A percentile compares a stretch with the other conserved stretches of the same genome.
phyloP scores from a whole-genome alignment of 2,113 vertebrate genomes.

The Gavia stellata region DNA sequence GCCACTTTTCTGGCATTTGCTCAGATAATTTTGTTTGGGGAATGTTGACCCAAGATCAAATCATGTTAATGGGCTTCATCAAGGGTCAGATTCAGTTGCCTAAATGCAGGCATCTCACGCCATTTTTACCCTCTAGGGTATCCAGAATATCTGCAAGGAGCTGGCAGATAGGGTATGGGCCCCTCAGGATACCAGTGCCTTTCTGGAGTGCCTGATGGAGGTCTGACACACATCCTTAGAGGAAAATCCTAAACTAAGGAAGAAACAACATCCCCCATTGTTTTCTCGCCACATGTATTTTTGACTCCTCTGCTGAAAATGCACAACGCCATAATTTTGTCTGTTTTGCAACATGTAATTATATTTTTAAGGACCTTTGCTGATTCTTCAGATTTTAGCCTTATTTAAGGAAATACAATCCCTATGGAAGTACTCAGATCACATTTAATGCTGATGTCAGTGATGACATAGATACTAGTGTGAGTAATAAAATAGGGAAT shows the following conservation, averaged over 20 bases:
- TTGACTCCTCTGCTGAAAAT: background rate
- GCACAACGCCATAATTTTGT: background rate
- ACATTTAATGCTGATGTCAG: background rate
- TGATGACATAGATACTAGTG: background rate
- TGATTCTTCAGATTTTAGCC: background rate
- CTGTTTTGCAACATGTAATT: background rate
- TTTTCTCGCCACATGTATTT: background rate
- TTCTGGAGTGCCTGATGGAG: constrained; percentile 4
- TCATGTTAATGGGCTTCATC: background rate
- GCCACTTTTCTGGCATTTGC: background rate
- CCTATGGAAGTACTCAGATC: background rate
- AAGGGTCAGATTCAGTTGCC: background rate
- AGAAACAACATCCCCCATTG: background rate
- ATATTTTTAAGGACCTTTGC: background rate
- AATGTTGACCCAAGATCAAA: constrained; percentile 22
- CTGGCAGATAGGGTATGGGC: background rate
- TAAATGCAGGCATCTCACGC: background rate
- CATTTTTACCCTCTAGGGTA: background rate
- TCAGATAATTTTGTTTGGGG: background rate
- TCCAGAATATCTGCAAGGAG: background rate
- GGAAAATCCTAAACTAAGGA: background rate
- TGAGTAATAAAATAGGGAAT: background rate
- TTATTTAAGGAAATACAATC: background rate
- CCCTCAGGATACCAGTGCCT: background rate
- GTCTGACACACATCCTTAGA: background rate